phyloP scores from a whole-genome alignment of 2,113 vertebrate species.

The Motacilla alba region DNA sequence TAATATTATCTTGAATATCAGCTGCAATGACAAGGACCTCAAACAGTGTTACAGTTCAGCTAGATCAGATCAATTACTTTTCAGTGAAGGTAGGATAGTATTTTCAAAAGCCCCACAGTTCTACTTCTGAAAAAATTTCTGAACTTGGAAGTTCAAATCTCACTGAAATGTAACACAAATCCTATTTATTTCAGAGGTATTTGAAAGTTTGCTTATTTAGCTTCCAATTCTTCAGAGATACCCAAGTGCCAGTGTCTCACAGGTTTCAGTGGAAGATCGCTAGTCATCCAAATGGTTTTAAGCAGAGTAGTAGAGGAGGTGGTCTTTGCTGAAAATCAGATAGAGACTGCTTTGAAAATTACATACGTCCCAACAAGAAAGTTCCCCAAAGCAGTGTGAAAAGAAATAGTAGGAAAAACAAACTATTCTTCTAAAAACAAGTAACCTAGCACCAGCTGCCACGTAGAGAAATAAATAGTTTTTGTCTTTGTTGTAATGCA shows the following conservation, averaged over 20 bases:
- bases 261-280: background rate
- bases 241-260: background rate
- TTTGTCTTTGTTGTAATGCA: background rate
- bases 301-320: background rate
- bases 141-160: background rate
- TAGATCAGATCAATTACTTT: background rate
- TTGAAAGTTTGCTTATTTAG: background rate
- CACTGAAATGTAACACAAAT: background rate
- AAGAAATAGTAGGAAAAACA: background rate
- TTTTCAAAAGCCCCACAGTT: background rate
- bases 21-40: background rate
- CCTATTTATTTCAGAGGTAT: background rate
- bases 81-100: background rate
- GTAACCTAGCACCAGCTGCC: background rate
- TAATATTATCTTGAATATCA: background rate
- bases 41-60: background rate
- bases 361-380: background rate
- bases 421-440: background rate
- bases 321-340: background rate
- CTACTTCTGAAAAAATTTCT: background rate
- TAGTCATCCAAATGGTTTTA: background rate
- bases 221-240: background rate
- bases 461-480: background rate
- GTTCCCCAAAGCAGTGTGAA: background rate
- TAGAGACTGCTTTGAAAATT: background rate